Evolutionary conservation across 2,113 vertebrate species (phyloP), one percentile per base, ranked within the genome.

Genomic region (Carlito syrichta): DNA sequence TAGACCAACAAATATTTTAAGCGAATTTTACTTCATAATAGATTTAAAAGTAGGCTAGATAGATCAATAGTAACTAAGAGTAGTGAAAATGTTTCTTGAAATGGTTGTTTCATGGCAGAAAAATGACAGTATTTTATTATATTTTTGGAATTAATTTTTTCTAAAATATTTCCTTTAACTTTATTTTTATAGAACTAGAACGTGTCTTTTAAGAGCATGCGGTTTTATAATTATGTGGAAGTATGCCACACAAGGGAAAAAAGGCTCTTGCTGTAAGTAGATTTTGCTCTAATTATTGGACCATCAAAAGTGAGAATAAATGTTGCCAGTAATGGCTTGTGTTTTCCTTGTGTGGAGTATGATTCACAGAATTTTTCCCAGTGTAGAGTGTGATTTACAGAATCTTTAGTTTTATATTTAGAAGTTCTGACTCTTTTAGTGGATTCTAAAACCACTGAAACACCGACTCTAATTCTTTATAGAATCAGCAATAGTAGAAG

Each of bases 91-190:
- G 95, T 83, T 93, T 95, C 93, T 97, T 54, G 45, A 96, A 96
- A 92, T 95, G 54, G 63, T 86, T 96, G 60, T 95, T 97, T 88
- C 83, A 89, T 95, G 89, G 96, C 86, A 95, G 91, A 97, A 97
- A 77, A 89, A 86, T 92, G 69, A 87, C 73, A 93, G 71, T 35
- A n/a, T 94, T 97, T 97, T 91, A 81, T 97, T 93, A 87, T 93
- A 93, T 87, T 95, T 96, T 97, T 89, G 81, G 48, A 96, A 95
- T 94, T 96, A 30, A 23, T 52, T 77, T 90, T 94, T 96, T 93
- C 69, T 69, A 94, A 97, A 94, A 68, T 97, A 95, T 92, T 96
- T 97, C 66, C 78, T 92, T 96, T 96, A 89, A 86, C 45, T 94
- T 94, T 81, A 82, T 94, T 96, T 97, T 98, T 86, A 45, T 91